These are phyloP conservation scores for Corella eumyota DNA, from an alignment of 23 tunicate species.

Conservation along the genomic window DNA sequence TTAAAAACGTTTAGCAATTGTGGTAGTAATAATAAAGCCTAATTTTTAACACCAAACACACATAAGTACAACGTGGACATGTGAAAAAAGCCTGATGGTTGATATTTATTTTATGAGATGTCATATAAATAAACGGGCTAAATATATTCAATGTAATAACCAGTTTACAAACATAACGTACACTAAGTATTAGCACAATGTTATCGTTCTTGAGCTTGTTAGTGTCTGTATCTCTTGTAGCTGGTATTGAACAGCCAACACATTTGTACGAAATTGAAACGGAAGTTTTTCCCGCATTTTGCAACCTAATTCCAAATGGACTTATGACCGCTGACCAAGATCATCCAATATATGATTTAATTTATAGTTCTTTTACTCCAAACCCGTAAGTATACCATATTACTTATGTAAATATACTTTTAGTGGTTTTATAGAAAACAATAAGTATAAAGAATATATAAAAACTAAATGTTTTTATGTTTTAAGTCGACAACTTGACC, in stretches of 20 bases:
- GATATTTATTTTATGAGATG: too few relatives aligned
- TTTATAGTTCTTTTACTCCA: conserved; percentile 51
- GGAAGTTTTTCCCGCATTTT: conserved; percentile 52
- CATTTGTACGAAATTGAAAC: conserved; percentile 17
- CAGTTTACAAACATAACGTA: too few relatives aligned
- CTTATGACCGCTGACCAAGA: conserved; percentile 12
- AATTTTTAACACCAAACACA: too few relatives aligned
- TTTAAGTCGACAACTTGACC: conserved; percentile 46
- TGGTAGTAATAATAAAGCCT: too few relatives aligned
- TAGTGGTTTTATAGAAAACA: not conserved
- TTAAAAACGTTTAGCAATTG: too few relatives aligned
- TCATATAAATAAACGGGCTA: too few relatives aligned
- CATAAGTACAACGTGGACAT: too few relatives aligned
- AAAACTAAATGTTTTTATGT: not conserved
- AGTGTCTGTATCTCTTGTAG: conserved; percentile 3
- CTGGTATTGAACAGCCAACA: conserved; percentile 15
- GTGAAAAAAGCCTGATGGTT: too few relatives aligned
- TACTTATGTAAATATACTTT: not conserved
- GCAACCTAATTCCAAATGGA: conserved; percentile 34
- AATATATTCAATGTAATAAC: too few relatives aligned
- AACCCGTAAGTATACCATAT: conserved; percentile 56
- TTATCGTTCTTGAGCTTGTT: not conserved
- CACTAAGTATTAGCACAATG: not conserved
- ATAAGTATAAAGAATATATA: not conserved
- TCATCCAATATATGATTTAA: conserved; percentile 39